These are phyloP conservation scores for Gryon sp. DNA, from an alignment of 1,140 invertebrate genomes.

Conservation along the genomic window DNA sequence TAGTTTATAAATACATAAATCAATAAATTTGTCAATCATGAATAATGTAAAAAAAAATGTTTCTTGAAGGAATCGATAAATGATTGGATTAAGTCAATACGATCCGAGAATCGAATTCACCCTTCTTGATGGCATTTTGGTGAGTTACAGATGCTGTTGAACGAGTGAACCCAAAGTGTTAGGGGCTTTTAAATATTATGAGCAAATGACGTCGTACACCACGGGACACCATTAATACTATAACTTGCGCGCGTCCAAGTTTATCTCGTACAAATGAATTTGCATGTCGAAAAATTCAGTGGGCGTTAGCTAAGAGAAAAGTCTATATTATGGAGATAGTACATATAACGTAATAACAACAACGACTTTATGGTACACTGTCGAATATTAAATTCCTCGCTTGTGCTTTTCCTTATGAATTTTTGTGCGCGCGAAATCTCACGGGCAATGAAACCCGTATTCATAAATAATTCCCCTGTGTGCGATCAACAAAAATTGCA, in stretches of 20 bases:
- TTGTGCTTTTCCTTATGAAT: constrained; percentile 45
- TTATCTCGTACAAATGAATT: constrained; percentile 42
- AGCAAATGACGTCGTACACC: constrained; percentile 47
- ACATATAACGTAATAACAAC: constrained; percentile 56
- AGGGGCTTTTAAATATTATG: constrained; percentile 42
- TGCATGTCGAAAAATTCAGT: constrained; percentile 58
- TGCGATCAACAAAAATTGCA: constrained; percentile 36
- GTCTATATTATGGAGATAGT: constrained; percentile 59
- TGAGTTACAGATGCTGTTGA: constrained; percentile 39
- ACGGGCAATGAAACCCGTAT: constrained; percentile 45
- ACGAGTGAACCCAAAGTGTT: constrained; percentile 30
- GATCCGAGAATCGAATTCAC: constrained; percentile 48
- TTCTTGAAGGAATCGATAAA: constrained; percentile 30
- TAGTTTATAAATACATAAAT: too few species aligned
- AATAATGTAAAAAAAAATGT: background rate
- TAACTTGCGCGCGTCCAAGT: constrained; percentile 38
- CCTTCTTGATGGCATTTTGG: constrained; percentile 14
- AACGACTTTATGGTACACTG: constrained; percentile 55
- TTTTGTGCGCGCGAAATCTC: constrained; percentile 52
- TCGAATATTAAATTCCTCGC: constrained; percentile 59
- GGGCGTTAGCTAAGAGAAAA: constrained; percentile 59
- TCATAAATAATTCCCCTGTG: constrained; percentile 49
- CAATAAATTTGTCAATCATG: too few species aligned
- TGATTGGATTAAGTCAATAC: constrained; percentile 27
- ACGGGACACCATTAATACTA: constrained; percentile 54